Percentiles rank a stretch among this genome's conserved stretches.
phyloP scores from a whole-genome alignment of 2,797 vertebrate genomes.

The Cyclura pinguis region DNA sequence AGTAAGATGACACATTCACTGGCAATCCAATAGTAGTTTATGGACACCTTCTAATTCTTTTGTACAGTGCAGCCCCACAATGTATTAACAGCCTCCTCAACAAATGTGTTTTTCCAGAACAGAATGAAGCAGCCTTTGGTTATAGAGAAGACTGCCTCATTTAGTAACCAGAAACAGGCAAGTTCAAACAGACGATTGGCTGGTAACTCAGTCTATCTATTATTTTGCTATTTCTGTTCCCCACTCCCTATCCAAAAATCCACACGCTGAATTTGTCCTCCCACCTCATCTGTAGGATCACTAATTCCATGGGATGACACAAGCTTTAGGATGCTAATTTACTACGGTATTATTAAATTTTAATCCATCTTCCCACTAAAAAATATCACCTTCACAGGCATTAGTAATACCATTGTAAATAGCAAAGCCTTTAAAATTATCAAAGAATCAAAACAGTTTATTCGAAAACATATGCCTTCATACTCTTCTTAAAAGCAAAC shows the following conservation, averaged over 20 bases:
- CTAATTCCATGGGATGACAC: not conserved
- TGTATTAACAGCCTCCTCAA: not conserved
- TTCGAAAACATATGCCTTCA: not conserved
- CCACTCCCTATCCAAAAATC: not conserved
- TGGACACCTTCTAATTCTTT: not conserved
- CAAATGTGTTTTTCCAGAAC: not conserved
- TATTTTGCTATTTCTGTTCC: not conserved
- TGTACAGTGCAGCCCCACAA: not conserved
- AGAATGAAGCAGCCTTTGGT: not conserved
- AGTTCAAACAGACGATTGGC: too few species aligned
- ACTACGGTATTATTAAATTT: not conserved
- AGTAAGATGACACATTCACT: not conserved
- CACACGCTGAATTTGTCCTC: not conserved
- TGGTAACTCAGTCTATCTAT: not conserved
- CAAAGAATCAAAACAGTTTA: not conserved
- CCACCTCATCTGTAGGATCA: not conserved
- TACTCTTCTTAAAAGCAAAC: not conserved
- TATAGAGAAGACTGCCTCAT: not conserved
- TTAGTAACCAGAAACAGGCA: not conserved
- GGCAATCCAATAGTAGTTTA: not conserved
- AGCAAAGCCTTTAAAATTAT: not conserved
- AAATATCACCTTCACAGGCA: not conserved
- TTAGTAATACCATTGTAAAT: not conserved
- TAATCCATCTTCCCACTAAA: not conserved
- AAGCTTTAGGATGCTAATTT: too few species aligned